Base-by-base conservation (phyloP, 2,113 vertebrate genomes). In the Carassius gibelio region DNA sequence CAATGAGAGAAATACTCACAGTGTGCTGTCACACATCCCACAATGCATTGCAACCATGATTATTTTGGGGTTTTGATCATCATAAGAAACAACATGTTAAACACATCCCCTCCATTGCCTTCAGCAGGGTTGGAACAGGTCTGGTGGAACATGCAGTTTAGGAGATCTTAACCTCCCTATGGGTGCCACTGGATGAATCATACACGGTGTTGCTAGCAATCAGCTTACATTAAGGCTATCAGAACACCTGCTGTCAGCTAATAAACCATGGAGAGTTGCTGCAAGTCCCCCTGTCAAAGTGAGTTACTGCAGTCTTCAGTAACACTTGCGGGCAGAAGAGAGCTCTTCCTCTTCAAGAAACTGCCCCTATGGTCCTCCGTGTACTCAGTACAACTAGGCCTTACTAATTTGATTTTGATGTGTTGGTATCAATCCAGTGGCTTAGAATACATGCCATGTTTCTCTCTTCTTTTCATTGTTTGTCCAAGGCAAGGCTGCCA, bases 171-270 rank as follows among this genome's bases (percentile, higher is more conserved):
- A 26, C 19, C n/a, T 80, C 78, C 57, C 45, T 23, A 14, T 48
- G 30, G 68, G 48, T 75, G 69, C 34, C 38, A 59, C 30, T n/a
- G 76, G 52, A 87, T 90, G 88, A 91, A 85, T 93, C 89, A 91
- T 86, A 62, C 82, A 50, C 15, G 80, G 89, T 83, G 76, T 81
- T 45, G 55, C 89, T 91, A 90, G 89, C 86, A 88, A 89, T 89
- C 87, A 90, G 87, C 77, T 90, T 81, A 88, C 89, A 91, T 91
- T 81, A 64, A 23, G 19, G 62, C n/a, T 38, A 89, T 88, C 75
- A 87, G 85, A 89, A 45, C 72, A 80, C 90, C 88, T 92, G 90
- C 90, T 92, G 92, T 88, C 88, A 91, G 82, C 10, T 76, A 83
- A 89, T 88, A 88, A 91, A 90, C 87, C 87, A 75, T 88, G 88